Conservation (phyloP, 1,140 invertebrate genomes). For the Trichomalopsis sarcophagae region DNA sequence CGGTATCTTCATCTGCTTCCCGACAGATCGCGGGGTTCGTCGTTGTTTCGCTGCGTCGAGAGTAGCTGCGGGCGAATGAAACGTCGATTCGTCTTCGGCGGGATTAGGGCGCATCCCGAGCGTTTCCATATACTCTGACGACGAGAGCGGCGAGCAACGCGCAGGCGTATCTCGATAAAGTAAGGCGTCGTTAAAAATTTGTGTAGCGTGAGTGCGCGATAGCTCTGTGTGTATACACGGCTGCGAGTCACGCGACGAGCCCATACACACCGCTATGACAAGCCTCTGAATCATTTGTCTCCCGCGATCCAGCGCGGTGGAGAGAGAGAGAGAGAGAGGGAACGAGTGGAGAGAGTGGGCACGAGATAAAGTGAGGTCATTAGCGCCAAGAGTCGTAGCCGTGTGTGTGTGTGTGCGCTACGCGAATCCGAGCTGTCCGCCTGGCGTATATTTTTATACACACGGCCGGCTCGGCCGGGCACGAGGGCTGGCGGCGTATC, state of each 20-base stretch:
- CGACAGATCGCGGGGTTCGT: too few relatives aligned
- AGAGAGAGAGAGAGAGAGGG: constrained; percentile 39
- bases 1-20: constrained; percentile 21
- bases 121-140: not conserved
- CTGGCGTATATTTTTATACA: not conserved
- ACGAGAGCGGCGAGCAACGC: not conserved
- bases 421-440: not conserved
- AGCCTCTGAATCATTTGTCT: constrained; percentile 45
- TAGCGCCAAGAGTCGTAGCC: constrained; percentile 20
- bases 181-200: constrained; percentile 46
- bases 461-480: not conserved
- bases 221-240: not conserved
- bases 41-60: too few relatives aligned
- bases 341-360: not conserved
- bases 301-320: not conserved
- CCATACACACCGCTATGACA: constrained; percentile 1
- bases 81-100: not conserved
- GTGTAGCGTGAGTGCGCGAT: not conserved
- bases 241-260: not conserved
- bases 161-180: not conserved
- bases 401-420: not conserved
- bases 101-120: not conserved
- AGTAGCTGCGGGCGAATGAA: too few relatives aligned
- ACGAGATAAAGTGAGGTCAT: constrained; percentile 14
- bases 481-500: not conserved